phyloP scores from a whole-genome alignment of 2,888 invertebrate species.

The Orchesellides sinensis region DNA sequence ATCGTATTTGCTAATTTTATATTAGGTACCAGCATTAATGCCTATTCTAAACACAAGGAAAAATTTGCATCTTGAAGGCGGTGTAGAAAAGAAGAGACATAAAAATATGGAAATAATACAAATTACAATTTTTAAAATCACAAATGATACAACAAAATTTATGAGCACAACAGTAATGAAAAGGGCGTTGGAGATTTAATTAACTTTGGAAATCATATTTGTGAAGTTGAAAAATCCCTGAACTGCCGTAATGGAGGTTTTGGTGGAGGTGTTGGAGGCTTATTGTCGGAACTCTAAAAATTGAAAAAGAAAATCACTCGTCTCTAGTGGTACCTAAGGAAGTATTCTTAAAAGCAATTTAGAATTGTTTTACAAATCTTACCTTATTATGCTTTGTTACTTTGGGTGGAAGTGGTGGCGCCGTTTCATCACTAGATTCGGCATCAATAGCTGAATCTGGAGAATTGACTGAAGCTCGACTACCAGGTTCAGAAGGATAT shows the following conservation, averaged over 20 bases:
- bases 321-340: no score
- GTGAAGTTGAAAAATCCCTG: conserved; percentile 12
- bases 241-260: conserved; percentile 53
- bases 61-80: no score
- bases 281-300: conserved; percentile 52
- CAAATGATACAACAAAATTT: no score
- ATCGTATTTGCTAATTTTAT: no score
- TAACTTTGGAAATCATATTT: no score
- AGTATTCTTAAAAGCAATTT: background rate
- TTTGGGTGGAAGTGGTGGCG: conserved; percentile 71
- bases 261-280: conserved; percentile 69
- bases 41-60: no score
- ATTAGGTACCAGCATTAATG: no score
- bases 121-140: no score
- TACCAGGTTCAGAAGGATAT: conserved; percentile 56
- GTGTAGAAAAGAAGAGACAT: no score
- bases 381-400: conserved; percentile 37
- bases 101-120: no score
- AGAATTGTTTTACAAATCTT: conserved; percentile 15
- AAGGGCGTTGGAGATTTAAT: background rate
- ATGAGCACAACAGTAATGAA: no score
- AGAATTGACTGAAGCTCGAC: conserved; percentile 62
- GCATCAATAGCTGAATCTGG: conserved; percentile 55
- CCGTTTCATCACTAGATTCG: conserved; percentile 51
- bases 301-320: conserved; percentile 14